Base-by-base conservation (phyloP, 2,113 vertebrate genomes). In the Crotophaga sulcirostris region DNA sequence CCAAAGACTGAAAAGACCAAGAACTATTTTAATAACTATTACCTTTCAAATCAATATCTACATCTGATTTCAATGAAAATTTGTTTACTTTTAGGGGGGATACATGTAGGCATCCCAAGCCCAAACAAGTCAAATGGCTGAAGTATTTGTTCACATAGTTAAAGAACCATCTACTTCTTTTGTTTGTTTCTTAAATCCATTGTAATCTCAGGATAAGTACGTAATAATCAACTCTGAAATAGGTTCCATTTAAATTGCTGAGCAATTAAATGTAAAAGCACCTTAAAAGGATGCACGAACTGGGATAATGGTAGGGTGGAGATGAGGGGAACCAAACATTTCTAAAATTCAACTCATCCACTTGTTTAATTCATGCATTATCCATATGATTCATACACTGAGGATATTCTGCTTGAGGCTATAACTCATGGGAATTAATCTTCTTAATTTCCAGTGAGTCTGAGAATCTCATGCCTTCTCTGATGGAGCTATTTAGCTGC, bases 61-160 rank as follows among this genome's bases (percentile, higher is more conserved):
- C 90, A 95, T 96, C 87, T 97, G 93, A 96, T 98, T 93, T 90
- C 66, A 96, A 54, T 94, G 87, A 95, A 97, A 94, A 74, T 45
- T 80, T 62, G 54, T 96, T 96, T 94, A 80, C 18, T 89, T 63
- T 80, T 81, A 83, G 62, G 76, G 87, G 90, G 60, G 36, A 31
- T 70, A 82, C 49, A 72, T 52, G 74, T 79, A 97, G 87, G 69
- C 55, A 94, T 91, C 75, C 70, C 94, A 94, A 97, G 88, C 87
- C 80, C 95, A 95, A 92, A 90, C 74, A 96, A 96, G 90, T 97
- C 85, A 95, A 95, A 94, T 21, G 56, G 55, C 67, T 87, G 42
- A 95, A 90, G 68, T 59, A 79, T 94, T 94, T 93, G 59, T 89
- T 96, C 54, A 63, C 68, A 85, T 84, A 93, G 69, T 85, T 93